Conservation (phyloP, 30 jellyfish, hydroid and myxozoan genomes). For the Catostylus mosaicus region DNA sequence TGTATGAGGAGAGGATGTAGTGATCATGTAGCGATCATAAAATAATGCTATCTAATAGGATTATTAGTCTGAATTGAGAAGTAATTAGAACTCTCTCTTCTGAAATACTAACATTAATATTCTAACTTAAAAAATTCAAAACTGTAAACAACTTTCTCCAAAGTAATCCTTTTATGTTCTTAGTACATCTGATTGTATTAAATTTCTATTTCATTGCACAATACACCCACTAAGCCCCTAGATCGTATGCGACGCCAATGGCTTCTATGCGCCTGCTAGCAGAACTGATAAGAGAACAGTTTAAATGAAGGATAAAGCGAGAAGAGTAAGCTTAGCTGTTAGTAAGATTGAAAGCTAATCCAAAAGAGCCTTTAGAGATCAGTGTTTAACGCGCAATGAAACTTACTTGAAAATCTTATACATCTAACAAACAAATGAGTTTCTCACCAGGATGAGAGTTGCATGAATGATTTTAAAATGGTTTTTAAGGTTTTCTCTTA, state of each 20-base stretch:
- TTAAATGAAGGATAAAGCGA: constrained; percentile 21
- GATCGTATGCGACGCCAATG: constrained; percentile 47
- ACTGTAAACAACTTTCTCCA: constrained; percentile 73
- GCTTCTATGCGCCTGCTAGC: constrained; percentile 37
- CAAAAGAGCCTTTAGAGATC: constrained; percentile 22
- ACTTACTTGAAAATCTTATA: background rate
- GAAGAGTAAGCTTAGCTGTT: constrained; percentile 30
- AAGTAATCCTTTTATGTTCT: constrained; percentile 60
- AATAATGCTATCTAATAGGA: constrained; percentile 47
- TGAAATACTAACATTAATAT: constrained; percentile 63
- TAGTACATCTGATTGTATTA: constrained; percentile 60
- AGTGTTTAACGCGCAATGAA: background rate
- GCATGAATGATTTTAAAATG: background rate
- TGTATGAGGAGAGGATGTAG: constrained; percentile 30
- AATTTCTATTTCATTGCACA: constrained; percentile 40
- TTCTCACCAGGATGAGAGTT: constrained; percentile 13
- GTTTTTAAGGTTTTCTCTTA: too few relatives aligned
- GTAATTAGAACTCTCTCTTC: constrained; percentile 61
- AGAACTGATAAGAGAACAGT: constrained; percentile 54
- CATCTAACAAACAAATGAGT: background rate
- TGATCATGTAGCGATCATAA: constrained; percentile 66
- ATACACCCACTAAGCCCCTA: constrained; percentile 51
- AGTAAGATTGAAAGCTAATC: constrained; percentile 33
- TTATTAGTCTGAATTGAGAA: constrained; percentile 53
- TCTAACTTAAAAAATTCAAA: constrained; percentile 55